Base-by-base conservation (phyloP, 2,888 invertebrate genomes). In the Steinernema scapterisci region DNA sequence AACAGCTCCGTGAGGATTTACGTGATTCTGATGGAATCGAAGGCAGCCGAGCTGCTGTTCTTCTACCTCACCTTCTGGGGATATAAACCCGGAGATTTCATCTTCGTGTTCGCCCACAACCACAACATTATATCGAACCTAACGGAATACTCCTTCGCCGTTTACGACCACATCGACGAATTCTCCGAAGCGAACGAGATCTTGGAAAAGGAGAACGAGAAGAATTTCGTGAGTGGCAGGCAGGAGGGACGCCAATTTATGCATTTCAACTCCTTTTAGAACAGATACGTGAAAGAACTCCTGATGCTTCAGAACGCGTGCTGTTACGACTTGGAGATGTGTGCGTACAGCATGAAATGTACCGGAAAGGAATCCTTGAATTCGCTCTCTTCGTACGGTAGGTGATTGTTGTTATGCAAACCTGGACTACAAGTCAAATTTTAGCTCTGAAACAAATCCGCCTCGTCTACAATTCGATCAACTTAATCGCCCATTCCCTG, bases 21-120 rank as follows among this genome's bases (percentile, higher is more conserved):
- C 70, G 44, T 70, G 21, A 23, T 70, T 45, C 23, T 70, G 21
- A 70, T 70, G 70, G 13, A 43, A 16, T 11, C 44, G 70, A 44
- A 70, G 16, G 43, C 70, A 19, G 45, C 45, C 19, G n/a, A 70
- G 13, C 19, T 45, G 6, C 44, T 70, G 6, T 70, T 70, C 45
- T 19, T 45, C 70, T 70, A 70, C 23, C 70, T 70, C 44, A 70
- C 70, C 6, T 44, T 45, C 45, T 70, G 70, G 70, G 45, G 70
- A 19, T 45, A 70, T 23, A 70, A 70, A n/a, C 21, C 11, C 31
- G 70, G 70, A 23, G 44, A 70, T 16, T 23, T 44, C 70, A 44
- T 70, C 43, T 70, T 19, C 70, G 21, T 70, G 7, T 70, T 70
- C 45, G 43, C 70, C n/a, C 70, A 70, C 63, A 27, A 63, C 16